Base-by-base conservation (phyloP, 2,113 vertebrate genomes). In the Shinisaurus crocodilurus region DNA sequence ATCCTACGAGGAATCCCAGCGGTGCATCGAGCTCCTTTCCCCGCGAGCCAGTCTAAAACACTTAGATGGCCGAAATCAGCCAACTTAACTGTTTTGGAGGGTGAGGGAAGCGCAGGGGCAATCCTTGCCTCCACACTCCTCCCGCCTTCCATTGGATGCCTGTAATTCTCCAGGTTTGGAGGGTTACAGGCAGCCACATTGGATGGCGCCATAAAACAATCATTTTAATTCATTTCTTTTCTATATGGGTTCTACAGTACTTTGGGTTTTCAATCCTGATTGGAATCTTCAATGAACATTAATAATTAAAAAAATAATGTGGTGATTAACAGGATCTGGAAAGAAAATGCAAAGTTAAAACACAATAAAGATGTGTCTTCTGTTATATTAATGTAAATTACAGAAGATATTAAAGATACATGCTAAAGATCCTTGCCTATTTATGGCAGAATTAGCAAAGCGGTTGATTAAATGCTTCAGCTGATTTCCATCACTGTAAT, bases 391-490 rank as follows among this genome's bases (percentile, higher is more conserved):
- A 90, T 84, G 8, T 87, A 90, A 93, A 74, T 91, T 90, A 45
- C 54, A n/a, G 40, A 70, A 69, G 48, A 74, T 75, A 79, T 80
- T 40, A 80, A 80, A 70, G 74, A 85, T 85, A 37, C 72, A 85
- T 79, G n/a, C 34, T 69, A 75, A 60, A 76, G 45, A 34, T 70
- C 82, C 63, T 89, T 83, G 92, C 75, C 90, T 93, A 92, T 95
- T 94, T 94, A 93, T 94, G 92, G 82, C 91, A 92, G 88, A 94
- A 93, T 95, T 95, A 91, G 93, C 89, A 94, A 94, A 96, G 89
- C 94, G 85, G 83, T 80, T 96, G 92, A 94, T 95, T 96, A 95
- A 96, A 93, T 96, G 86, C 84, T 86, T 90, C 92, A 93, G 92
- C 86, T 90, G 75, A 95, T 94, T 95, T 93, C 82, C 93, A 74